Percentiles rank a stretch among this genome's conserved stretches.
Evolutionary conservation across 2,797 vertebrate genomes (phyloP).

Genomic region (Phalanger gymnotis): DNA sequence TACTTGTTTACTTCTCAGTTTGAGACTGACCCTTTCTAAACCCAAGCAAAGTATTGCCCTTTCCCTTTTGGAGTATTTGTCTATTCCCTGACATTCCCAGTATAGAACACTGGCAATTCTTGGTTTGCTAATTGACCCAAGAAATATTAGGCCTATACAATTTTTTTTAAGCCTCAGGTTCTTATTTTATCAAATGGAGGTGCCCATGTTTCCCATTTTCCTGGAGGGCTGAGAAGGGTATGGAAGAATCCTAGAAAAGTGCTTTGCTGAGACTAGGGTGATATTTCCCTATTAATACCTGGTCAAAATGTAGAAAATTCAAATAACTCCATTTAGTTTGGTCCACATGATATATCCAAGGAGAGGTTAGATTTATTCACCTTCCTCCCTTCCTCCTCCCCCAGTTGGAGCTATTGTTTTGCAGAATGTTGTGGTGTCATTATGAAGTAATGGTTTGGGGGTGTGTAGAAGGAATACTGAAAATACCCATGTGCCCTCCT

Average conservation of each 20-base stretch:
- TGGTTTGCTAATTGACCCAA: too few species aligned
- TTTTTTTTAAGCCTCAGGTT: neutral
- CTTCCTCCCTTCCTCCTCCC: neutral
- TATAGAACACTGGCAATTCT: fast-evolving
- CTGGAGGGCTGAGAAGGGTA: neutral
- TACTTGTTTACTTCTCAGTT: neutral
- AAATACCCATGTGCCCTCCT: neutral
- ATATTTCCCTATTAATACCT: neutral
- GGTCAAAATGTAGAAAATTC: neutral
- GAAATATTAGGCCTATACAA: fast-evolving
- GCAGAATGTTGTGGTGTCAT: neutral
- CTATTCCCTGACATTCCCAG: neutral
- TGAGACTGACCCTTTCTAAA: neutral
- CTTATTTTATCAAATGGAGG: neutral
- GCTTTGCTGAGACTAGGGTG: neutral
- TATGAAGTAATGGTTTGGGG: neutral
- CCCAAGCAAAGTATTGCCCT: neutral
- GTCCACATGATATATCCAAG: neutral
- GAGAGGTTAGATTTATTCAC: neutral
- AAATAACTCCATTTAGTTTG: neutral
- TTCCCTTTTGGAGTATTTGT: neutral
- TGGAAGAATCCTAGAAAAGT: too few species aligned
- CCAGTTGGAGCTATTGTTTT: neutral
- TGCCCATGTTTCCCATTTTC: too few species aligned
- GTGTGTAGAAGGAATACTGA: neutral